Percentiles rank a stretch among this genome's conserved stretches.
Conservation (phyloP, 2,797 vertebrate species). For the Acanthopagrus latus region DNA sequence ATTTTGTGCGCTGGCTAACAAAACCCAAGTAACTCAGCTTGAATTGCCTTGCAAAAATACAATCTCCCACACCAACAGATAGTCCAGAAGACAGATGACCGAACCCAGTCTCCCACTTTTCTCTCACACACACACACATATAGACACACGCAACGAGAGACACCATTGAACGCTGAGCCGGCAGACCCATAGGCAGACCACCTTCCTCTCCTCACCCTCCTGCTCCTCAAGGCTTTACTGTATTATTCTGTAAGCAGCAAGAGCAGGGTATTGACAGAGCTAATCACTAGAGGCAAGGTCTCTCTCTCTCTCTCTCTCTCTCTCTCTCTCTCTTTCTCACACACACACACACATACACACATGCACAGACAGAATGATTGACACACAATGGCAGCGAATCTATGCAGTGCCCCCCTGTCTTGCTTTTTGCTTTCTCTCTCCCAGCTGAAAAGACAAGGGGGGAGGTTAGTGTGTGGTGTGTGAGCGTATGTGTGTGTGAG, state of each 20-base stretch:
- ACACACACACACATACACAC: slow-evolving; percentile 15
- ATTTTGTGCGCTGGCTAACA: slow-evolving; percentile 43
- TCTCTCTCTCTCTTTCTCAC: slow-evolving; percentile 15
- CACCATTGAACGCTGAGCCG: slow-evolving; percentile 67
- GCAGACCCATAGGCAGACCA: slow-evolving; percentile 67
- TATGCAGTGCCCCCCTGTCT: slow-evolving; percentile 81
- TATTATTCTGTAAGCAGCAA: slow-evolving; percentile 82
- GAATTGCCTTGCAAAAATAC: slow-evolving; percentile 66
- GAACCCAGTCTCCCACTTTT: slow-evolving; percentile 34
- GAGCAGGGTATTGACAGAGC: slow-evolving; percentile 81
- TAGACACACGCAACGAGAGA: slow-evolving; percentile 46
- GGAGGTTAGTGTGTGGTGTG: slow-evolving; percentile 51
- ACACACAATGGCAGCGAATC: slow-evolving; percentile 89
- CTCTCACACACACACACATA: slow-evolving; percentile 1
- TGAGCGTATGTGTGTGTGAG: slow-evolving; percentile 11
- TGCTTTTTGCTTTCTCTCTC: slow-evolving; percentile 82
- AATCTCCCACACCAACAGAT: slow-evolving; percentile 57
- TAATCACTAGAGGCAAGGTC: slow-evolving; percentile 82
- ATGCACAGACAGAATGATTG: slow-evolving; percentile 81
- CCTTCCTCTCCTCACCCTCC: slow-evolving; percentile 72
- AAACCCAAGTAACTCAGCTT: slow-evolving; percentile 63
- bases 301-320: slow-evolving; percentile 59
- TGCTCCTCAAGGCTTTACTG: slow-evolving; percentile 82
- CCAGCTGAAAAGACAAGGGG: slow-evolving; percentile 81
- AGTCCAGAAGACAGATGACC: slow-evolving; percentile 53